Evolutionary conservation across 2,888 invertebrate species (phyloP), one percentile per base, ranked within the genome.

Genomic region (Polia nebulosa): DNA sequence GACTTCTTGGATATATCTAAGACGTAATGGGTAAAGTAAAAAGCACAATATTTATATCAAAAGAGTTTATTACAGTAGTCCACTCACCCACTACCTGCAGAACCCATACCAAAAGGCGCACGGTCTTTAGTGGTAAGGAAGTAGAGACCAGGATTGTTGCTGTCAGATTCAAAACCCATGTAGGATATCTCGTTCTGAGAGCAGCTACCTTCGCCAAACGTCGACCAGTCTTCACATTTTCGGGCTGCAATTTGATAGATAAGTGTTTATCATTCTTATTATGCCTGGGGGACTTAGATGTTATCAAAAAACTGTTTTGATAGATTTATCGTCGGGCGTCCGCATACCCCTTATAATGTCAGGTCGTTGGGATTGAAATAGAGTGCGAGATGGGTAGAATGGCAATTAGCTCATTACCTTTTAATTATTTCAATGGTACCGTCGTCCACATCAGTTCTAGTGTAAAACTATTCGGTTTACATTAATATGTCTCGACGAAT

Each of bases 151-250:
- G 87, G 77, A 17, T 64, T 76, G 0, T 88, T 90, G 0, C 68
- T 41, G 2, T 72, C 68, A 0, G 90, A 89, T 5, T 84, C 82
- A 29, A 88, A 67, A 0, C 93, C 94, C 90, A 95, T 89, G 69
- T 86, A 93, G 0, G 91, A 82, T 8, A 93, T 57, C n/a, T 90
- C 90, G 27, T 91, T 91, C 39, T 88, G 90, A 1, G 86, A 84
- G 62, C 95, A 95, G 1, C 80, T 69, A 0, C 93, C 93, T 39
- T 88, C 87, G 11, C 85, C 84, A 66, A 93, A 95, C 69, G 85
- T 74, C 0, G 90, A 86, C 92, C 92, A 93, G 77, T 91, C 94
- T 0, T 84, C 89, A 52, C 95, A 95, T 83, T 90, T 93, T 0
- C 92, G 88, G 20, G 93, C 95, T 95, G 87, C 72, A 91, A 89